phyloP scores from a whole-genome alignment of 2,113 vertebrate genomes.

The Rhea americana region DNA sequence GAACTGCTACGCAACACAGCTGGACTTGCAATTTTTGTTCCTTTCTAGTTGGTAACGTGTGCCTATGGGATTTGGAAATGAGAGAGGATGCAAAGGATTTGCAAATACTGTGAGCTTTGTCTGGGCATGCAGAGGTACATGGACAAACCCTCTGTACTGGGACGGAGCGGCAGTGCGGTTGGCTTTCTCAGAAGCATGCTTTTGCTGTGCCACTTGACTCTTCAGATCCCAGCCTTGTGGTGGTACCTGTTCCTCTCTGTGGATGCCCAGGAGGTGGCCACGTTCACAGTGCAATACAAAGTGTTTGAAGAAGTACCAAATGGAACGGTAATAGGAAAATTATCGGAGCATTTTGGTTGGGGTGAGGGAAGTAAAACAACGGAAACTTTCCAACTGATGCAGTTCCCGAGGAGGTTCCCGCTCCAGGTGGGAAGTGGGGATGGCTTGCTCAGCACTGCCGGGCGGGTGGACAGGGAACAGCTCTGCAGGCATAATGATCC shows the following conservation, averaged over 20 bases:
- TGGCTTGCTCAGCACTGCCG: constrained; percentile 81
- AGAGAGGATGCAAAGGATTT: not conserved
- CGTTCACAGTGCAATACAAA: constrained; percentile 79
- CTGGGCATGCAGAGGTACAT: not conserved
- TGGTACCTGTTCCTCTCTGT: constrained; percentile 68
- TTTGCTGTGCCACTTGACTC: constrained; percentile 46
- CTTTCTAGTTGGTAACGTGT: not conserved
- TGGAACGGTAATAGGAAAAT: constrained; percentile 84
- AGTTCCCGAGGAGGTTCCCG: constrained; percentile 79
- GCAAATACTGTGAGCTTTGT: not conserved
- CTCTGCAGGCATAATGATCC: constrained; percentile 84
- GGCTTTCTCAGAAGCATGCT: constrained; percentile 15
- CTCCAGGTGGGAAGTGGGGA: constrained; percentile 78
- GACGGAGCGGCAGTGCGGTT: not conserved
- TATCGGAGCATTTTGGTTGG: constrained; percentile 81
- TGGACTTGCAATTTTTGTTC: not conserved
- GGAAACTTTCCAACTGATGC: constrained; percentile 85
- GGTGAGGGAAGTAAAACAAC: constrained; percentile 55
- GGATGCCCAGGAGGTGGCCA: constrained; percentile 73
- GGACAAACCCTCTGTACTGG: not conserved
- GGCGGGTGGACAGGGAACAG: constrained; percentile 86
- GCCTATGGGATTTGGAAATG: not conserved
- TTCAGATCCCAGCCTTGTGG: constrained; percentile 65
- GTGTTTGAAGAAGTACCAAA: constrained; percentile 85
- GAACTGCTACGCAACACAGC: not conserved